Percentiles rank a stretch among this genome's conserved stretches.
Evolutionary conservation across 1,140 invertebrate species (phyloP).

Genomic region (Neodiprion virginianus): DNA sequence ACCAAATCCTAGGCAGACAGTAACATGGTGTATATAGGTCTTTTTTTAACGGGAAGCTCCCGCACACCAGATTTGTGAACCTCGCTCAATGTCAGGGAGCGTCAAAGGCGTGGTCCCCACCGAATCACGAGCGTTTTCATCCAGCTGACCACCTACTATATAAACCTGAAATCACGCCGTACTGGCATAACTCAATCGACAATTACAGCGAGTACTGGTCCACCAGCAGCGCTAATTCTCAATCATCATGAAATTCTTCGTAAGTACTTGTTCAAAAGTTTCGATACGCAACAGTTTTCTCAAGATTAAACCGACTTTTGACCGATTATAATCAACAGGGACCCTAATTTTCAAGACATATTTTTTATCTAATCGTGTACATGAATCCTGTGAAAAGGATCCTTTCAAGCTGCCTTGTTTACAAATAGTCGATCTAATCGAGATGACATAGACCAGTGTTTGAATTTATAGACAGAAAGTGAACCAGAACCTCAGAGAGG

Average conservation of each 20-base stretch:
- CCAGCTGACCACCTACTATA: constrained; percentile 5
- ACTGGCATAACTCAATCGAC: not conserved
- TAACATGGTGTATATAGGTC: not conserved
- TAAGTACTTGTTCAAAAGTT: not conserved
- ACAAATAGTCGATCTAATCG: no score
- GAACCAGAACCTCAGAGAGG: no score
- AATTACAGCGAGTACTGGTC: constrained; percentile 13
- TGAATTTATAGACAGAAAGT: no score
- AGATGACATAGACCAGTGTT: no score
- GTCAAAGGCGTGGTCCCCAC: constrained; percentile 15
- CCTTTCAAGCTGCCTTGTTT: no score
- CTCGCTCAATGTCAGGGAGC: constrained; percentile 7
- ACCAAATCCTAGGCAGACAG: not conserved
- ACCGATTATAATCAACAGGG: no score
- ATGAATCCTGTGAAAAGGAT: no score
- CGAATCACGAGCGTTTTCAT: not conserved
- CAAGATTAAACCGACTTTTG: no score
- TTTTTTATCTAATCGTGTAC: no score
- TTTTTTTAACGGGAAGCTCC: constrained; percentile 11
- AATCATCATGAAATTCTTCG: constrained; percentile 5
- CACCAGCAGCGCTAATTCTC: constrained; percentile 11
- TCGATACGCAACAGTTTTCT: no score
- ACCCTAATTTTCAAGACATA: no score
- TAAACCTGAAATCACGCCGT: not conserved
- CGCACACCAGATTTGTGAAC: not conserved